Base-by-base conservation (phyloP, 23 tunicate genomes). In the Trididemnum clinides region DNA sequence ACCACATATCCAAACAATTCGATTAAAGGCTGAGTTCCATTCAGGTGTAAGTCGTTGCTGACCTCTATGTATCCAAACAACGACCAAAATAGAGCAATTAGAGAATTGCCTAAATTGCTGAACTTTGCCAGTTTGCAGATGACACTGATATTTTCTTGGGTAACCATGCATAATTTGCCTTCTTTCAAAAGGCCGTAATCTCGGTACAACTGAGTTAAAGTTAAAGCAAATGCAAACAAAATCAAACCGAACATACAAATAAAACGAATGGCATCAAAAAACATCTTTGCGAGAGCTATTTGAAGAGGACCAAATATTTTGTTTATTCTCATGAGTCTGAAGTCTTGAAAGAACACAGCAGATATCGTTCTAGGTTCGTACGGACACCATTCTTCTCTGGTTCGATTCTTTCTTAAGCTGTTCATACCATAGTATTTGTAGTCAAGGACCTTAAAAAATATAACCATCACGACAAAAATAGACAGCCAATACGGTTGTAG, bases 241-340 rank as follows among this genome's bases (percentile, higher is more conserved):
- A 90, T 77, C 28, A 95, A 72, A 29, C 72, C 44, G 33, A 86
- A 95, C 28, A 95, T 81, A 50, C 71, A 59, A 0, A 95, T 81
- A 82, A 96, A 96, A 70, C 87, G 92, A 20, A 85, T 21, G 33
- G 87, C 72, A 49, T 96, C 86, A 28, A 76, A 33, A 80, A 88
- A 38, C 99, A 96, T 96, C 26, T 82, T 75, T 19, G 85, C 82
- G 34, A 96, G 87, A 3, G 95, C 85, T 22, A 91, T 66, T 75
- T 88, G 97, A 70, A 96, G 51, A 2, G 99, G 99, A 15, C 99
- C 99, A 0, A 93, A 34, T 0, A 33, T 78, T 30, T 80, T 54
- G 63, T 88, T 77, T 22, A 49, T 69, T 71, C 93, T 79, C 33
- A 81, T 58, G 23, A 88, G 19, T 15, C 93, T 83, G 33, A 93